Percentiles rank a stretch among this genome's conserved stretches.
phyloP scores from a whole-genome alignment of 1,140 invertebrate genomes.

The Philopotamus ludificatus region DNA sequence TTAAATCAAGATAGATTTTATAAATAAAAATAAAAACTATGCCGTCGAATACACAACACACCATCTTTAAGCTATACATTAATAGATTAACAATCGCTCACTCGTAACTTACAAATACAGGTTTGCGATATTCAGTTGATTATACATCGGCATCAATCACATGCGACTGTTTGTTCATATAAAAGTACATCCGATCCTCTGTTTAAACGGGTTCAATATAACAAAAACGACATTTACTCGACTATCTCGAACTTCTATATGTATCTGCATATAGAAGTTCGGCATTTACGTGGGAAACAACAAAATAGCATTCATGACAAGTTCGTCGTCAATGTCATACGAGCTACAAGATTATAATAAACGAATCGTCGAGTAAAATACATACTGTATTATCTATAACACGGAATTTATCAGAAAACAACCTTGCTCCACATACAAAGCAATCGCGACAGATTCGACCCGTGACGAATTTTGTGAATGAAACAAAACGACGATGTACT shows the following conservation, averaged over 20 bases:
- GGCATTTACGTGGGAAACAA: neutral
- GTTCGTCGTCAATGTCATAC: too few relatives aligned
- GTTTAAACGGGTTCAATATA: neutral
- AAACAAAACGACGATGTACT: neutral
- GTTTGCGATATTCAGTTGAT: constrained; percentile 29
- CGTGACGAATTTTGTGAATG: neutral
- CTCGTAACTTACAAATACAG: constrained; percentile 41
- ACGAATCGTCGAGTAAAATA: too few relatives aligned
- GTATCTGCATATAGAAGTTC: neutral
- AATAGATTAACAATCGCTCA: constrained; percentile 29
- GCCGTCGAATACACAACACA: constrained; percentile 25
- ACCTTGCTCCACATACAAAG: neutral
- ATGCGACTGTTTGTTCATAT: neutral
- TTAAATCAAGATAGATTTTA: too few relatives aligned
- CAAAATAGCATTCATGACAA: neutral
- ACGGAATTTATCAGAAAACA: neutral
- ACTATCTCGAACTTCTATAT: neutral
- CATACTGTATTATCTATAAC: too few relatives aligned
- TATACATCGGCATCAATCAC: neutral
- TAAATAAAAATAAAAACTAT: too few relatives aligned
- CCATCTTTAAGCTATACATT: constrained; percentile 28
- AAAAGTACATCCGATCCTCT: neutral
- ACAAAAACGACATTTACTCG: neutral
- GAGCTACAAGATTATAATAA: too few relatives aligned
- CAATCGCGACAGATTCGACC: neutral